phyloP scores from a whole-genome alignment of 2,797 vertebrate genomes.

The Acanthiza pusilla region DNA sequence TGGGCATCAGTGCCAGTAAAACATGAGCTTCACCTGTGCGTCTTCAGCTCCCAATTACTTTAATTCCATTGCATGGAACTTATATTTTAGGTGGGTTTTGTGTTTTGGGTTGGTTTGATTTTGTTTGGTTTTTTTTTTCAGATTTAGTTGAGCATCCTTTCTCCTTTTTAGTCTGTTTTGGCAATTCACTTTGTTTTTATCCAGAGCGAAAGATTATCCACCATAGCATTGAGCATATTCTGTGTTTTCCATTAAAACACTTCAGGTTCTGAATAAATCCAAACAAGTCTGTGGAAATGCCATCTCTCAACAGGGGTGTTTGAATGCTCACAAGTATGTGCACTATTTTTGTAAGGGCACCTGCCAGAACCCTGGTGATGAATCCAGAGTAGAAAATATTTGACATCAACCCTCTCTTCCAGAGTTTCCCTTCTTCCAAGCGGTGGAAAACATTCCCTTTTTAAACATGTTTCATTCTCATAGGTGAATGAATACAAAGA shows the following conservation, averaged over 20 bases:
- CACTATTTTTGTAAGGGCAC: conserved; percentile 16
- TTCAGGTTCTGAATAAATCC: conserved; percentile 20
- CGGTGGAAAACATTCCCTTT: not conserved
- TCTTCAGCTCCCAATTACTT: not conserved
- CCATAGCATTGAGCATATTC: not conserved
- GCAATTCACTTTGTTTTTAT: not conserved
- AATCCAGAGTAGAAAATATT: conserved; percentile 14
- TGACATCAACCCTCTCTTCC: not conserved
- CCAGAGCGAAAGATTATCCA: not conserved
- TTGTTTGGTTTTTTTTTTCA: not conserved
- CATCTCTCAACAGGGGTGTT: not conserved
- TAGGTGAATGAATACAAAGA: not conserved
- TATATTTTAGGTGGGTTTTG: not conserved
- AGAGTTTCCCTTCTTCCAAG: not conserved
- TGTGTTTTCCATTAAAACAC: conserved; percentile 23
- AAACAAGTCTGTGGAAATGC: conserved; percentile 38
- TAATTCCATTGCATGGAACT: not conserved
- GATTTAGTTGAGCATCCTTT: not conserved
- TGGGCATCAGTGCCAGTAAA: not conserved
- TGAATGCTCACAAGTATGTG: not conserved
- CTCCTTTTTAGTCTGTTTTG: not conserved
- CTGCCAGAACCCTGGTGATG: conserved; percentile 45
- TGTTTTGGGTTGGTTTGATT: not conserved
- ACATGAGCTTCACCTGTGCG: not conserved
- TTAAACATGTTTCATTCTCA: not conserved